phyloP scores from a whole-genome alignment of 2,888 invertebrate genomes.

The Thumatha senex region DNA sequence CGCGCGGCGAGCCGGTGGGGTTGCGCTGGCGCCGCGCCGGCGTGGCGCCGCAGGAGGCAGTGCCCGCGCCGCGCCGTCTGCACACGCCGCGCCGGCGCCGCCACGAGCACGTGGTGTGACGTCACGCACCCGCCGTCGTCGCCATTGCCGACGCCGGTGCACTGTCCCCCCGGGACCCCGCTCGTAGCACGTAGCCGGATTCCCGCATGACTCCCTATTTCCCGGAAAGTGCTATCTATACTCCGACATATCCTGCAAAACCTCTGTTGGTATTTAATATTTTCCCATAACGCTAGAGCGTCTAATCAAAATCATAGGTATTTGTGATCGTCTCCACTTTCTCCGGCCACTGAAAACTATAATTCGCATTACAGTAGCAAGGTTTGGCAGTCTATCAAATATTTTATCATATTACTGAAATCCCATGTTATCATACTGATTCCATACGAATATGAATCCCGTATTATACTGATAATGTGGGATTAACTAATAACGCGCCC shows the following conservation, averaged over 20 bases:
- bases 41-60: conserved; percentile 58
- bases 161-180: background rate
- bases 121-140: background rate
- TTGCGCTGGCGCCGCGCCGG: conserved; percentile 66
- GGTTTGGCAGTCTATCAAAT: too few relatives aligned
- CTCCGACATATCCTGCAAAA: background rate
- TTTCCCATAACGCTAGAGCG: too few relatives aligned
- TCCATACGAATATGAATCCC: too few relatives aligned
- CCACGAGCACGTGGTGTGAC: conserved; percentile 47
- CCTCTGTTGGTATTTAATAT: too few relatives aligned
- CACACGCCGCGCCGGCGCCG: conserved; percentile 35
- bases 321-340: too few relatives aligned
- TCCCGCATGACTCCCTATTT: background rate
- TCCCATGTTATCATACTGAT: too few relatives aligned
- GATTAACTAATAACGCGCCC: too few relatives aligned
- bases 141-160: background rate
- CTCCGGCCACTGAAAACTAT: too few relatives aligned
- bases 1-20: conserved; percentile 53
- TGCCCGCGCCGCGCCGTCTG: conserved; percentile 19
- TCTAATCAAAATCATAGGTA: too few relatives aligned
- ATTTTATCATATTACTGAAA: too few relatives aligned
- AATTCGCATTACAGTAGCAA: too few relatives aligned
- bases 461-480: too few relatives aligned
- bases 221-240: background rate
- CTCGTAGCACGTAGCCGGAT: background rate